Evolutionary conservation across 2,113 vertebrate genomes (phyloP).

Genomic region (Campylomormyrus tamandua): DNA sequence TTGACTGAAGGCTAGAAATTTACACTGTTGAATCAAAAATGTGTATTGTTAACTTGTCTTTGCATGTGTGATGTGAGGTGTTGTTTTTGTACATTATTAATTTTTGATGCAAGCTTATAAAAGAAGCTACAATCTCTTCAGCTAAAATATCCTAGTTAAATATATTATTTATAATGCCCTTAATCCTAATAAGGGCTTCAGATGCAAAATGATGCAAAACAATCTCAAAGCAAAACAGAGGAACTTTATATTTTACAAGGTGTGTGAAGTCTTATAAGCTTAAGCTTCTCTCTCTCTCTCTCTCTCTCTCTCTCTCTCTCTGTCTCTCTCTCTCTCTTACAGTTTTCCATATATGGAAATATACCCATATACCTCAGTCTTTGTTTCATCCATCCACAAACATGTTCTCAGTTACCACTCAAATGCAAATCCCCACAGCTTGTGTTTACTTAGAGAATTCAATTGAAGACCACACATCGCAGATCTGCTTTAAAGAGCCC

Average conservation of each 20-base stretch:
- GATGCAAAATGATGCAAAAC: conserved; percentile 1
- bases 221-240: not conserved
- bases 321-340: too few relatives aligned
- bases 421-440: not conserved
- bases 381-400: not conserved
- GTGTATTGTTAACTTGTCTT: not conserved
- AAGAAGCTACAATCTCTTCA: not conserved
- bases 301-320: not conserved
- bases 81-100: not conserved
- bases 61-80: not conserved
- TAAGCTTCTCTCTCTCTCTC: not conserved
- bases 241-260: not conserved
- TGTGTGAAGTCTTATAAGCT: not conserved
- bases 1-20: not conserved
- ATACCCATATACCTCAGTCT: not conserved
- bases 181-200: not conserved
- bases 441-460: not conserved
- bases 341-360: not conserved
- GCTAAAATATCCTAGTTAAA: not conserved
- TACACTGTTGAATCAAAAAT: not conserved
- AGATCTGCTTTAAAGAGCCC: not conserved
- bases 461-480: not conserved
- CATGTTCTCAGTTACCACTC: not conserved
- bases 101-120: not conserved
- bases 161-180: not conserved